Evolutionary conservation across 2,888 invertebrate genomes (phyloP).

Genomic region (Ectobius pallidus): DNA sequence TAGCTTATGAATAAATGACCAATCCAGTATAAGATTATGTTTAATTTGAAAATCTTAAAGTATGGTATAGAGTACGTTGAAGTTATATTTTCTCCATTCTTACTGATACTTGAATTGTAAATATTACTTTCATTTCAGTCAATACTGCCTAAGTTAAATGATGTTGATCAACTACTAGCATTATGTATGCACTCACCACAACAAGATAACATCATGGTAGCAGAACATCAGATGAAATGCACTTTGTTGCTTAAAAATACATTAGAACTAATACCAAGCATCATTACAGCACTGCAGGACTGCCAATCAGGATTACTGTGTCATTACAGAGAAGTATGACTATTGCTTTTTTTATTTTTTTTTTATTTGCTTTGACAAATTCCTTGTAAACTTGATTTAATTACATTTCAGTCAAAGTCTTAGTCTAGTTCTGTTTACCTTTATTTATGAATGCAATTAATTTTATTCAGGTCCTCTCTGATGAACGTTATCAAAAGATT

Average conservation of each 20-base stretch:
- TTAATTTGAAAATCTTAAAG: too few species aligned
- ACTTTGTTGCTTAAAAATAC: constrained; percentile 77
- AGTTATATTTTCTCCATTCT: too few species aligned
- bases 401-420: too few species aligned
- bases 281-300: constrained; percentile 62
- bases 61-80: too few species aligned
- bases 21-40: too few species aligned
- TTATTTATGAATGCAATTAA: too few species aligned
- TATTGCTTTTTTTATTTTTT: neutral
- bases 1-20: too few species aligned
- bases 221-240: constrained; percentile 80
- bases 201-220: constrained; percentile 58
- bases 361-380: too few species aligned
- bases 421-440: too few species aligned
- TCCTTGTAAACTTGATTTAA: too few species aligned
- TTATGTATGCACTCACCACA: constrained; percentile 61
- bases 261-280: constrained; percentile 71
- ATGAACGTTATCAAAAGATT: constrained; percentile 57
- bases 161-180: constrained; percentile 79
- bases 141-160: constrained; percentile 69
- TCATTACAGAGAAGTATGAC: constrained; percentile 63
- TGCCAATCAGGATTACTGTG: constrained; percentile 63
- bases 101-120: too few species aligned
- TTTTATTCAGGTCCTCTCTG: constrained; percentile 50
- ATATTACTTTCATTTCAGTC: too few species aligned